Evolutionary conservation across 2,888 invertebrate genomes (phyloP).

Genomic region (Prosapia bicincta): DNA sequence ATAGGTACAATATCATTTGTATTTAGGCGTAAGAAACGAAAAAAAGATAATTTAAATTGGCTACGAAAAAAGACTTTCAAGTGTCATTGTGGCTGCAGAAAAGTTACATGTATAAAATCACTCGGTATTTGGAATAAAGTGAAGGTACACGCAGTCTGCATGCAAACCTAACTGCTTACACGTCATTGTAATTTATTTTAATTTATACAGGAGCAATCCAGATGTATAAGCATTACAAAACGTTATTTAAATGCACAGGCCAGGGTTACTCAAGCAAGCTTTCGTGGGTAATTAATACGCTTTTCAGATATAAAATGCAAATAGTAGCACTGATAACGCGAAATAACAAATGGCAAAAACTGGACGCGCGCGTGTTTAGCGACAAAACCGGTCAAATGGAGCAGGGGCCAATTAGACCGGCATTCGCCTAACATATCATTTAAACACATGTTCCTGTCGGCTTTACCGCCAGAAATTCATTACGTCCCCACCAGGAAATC

Average conservation of each 20-base stretch:
- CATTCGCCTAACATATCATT: constrained; percentile 29
- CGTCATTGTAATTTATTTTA: no score
- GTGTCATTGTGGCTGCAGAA: no score
- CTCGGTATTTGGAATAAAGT: no score
- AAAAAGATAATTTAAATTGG: no score
- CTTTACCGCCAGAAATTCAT: constrained; percentile 16
- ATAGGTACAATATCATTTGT: no score
- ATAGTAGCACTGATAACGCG: neutral
- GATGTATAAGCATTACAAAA: no score
- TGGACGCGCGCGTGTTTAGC: neutral
- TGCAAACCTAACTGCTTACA: no score
- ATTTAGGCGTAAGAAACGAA: no score
- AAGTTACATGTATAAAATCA: no score
- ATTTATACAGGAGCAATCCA: no score
- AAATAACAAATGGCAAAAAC: neutral
- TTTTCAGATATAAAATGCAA: neutral
- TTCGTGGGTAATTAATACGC: neutral
- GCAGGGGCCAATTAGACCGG: constrained; percentile 23
- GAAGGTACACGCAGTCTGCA: no score
- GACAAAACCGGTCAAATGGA: constrained; percentile 16
- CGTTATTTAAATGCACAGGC: neutral
- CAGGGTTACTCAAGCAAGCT: neutral
- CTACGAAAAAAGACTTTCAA: no score
- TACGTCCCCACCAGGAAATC: neutral
- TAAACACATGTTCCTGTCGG: constrained; percentile 24